Evolutionary conservation across 1,140 invertebrate species (phyloP).

Genomic region (Atopsyche davidsoni): DNA sequence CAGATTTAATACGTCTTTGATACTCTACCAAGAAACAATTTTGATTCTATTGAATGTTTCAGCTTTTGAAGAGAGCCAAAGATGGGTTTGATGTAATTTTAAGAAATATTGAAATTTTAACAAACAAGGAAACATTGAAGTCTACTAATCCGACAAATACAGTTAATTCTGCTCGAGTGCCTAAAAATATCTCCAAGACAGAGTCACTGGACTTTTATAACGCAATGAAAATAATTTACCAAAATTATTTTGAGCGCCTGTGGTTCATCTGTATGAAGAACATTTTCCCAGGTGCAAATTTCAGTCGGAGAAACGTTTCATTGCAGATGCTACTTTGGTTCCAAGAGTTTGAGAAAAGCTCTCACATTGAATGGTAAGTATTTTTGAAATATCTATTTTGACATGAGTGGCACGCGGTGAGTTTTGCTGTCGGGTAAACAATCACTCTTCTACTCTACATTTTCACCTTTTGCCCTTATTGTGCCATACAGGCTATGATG

Average conservation of each 20-base stretch:
- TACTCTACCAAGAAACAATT: not conserved
- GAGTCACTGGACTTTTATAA: conserved; percentile 26
- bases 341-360: conserved; percentile 28
- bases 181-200: not conserved
- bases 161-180: not conserved
- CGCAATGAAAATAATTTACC: conserved; percentile 21
- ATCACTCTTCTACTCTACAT: too few relatives aligned
- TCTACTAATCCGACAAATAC: too few relatives aligned
- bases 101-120: conserved; percentile 12
- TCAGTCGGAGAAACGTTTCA: conserved; percentile 57
- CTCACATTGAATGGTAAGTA: conserved; percentile 18
- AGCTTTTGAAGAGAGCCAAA: conserved; percentile 22
- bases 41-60: not conserved
- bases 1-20: not conserved
- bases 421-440: too few relatives aligned
- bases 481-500: too few relatives aligned
- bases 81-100: conserved; percentile 18
- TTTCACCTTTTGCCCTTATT: too few relatives aligned
- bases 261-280: conserved; percentile 49
- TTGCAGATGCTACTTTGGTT: conserved; percentile 50
- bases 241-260: conserved; percentile 45
- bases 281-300: conserved; percentile 65
- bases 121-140: conserved; percentile 1
- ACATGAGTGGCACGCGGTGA: too few relatives aligned
- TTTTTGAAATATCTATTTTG: too few relatives aligned